Conservation (phyloP, 2,797 vertebrate species). For the Rhabdomys pumilio region DNA sequence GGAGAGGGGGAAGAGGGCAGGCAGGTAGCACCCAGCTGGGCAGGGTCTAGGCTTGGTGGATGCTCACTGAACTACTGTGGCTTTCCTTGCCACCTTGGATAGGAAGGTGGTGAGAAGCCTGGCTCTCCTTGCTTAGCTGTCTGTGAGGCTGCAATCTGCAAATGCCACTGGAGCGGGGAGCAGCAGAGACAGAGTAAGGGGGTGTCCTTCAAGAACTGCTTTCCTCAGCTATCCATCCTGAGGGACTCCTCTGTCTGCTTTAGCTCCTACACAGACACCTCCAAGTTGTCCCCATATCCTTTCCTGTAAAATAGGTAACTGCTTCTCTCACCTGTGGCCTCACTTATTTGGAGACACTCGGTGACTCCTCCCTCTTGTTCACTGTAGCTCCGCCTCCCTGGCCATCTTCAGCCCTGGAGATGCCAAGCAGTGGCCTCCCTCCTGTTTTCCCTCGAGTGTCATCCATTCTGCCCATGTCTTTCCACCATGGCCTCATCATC, state of each 20-base stretch:
- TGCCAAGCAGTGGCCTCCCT: rapidly evolving
- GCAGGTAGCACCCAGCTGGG: rapidly evolving
- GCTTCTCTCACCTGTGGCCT: background rate
- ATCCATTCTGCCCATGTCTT: background rate
- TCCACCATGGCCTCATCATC: background rate
- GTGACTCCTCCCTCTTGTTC: background rate
- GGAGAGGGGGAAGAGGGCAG: no score
- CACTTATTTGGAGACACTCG: rapidly evolving
- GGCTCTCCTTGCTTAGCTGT: background rate
- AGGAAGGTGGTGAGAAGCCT: background rate
- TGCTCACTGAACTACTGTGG: background rate
- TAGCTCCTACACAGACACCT: background rate
- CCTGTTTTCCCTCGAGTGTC: background rate
- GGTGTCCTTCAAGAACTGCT: background rate
- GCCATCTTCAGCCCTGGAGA: background rate
- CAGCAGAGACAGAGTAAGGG: rapidly evolving
- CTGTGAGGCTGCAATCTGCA: background rate
- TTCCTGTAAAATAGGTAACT: background rate
- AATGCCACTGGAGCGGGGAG: rapidly evolving
- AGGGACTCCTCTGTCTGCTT: background rate
- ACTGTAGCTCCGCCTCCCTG: background rate
- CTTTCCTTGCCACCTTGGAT: background rate
- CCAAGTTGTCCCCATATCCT: background rate
- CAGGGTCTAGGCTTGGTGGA: background rate
- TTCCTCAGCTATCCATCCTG: background rate